Conservation (phyloP, 2,888 invertebrate species). For the Drosophila limbata region DNA sequence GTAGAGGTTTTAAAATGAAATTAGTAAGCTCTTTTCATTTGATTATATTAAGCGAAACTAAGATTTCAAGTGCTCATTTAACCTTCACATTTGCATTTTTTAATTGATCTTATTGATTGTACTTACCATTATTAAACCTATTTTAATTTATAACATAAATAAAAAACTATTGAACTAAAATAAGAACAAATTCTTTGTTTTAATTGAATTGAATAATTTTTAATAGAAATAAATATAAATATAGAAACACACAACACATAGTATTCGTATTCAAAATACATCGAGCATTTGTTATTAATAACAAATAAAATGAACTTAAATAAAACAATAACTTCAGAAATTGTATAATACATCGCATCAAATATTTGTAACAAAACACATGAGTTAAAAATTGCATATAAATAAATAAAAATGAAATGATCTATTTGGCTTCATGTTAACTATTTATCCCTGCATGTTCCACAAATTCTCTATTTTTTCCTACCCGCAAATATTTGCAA, state of each 20-base stretch:
- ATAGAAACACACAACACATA: not conserved
- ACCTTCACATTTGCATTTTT: not conserved
- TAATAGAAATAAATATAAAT: conserved; percentile 9
- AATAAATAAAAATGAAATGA: not conserved
- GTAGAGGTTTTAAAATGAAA: not conserved
- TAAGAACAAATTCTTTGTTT: not conserved
- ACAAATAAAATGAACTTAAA: conserved; percentile 1
- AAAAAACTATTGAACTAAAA: not conserved
- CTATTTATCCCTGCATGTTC: not conserved
- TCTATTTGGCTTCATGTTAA: conserved; percentile 13
- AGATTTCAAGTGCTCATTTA: not conserved
- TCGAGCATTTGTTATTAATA: not conserved
- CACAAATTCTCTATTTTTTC: conserved; percentile 1
- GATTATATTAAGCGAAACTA: too few relatives aligned
- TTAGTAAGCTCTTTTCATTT: not conserved
- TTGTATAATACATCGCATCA: not conserved
- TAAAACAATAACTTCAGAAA: conserved; percentile 3
- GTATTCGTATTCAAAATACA: conserved; percentile 4
- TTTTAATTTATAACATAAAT: not conserved
- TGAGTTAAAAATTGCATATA: not conserved
- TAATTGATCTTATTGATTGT: not conserved
- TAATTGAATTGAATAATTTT: too few relatives aligned
- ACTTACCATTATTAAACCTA: not conserved
- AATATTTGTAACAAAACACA: conserved; percentile 10
- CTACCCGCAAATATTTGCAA: not conserved